Evolutionary conservation across 1,140 invertebrate genomes (phyloP), one percentile per base, ranked within the genome.

Genomic region (Drosophila watanabei): DNA sequence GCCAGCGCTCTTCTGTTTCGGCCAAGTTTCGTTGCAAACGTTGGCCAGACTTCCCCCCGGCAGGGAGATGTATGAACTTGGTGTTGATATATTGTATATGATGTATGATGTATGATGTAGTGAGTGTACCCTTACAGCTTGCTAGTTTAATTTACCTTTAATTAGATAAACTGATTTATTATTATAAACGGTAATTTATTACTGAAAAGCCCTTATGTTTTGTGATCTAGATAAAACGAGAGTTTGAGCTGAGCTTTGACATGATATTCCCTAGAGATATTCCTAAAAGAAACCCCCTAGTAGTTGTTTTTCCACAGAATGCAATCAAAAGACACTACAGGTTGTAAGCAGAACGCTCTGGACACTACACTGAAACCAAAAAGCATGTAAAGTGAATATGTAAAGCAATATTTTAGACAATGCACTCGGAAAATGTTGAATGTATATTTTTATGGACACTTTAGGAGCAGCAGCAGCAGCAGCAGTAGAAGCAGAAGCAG

Each of bases 391-490:
- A 70, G 72, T 79, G 57, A 69, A 79, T 57, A 57, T 71, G 58
- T 79, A 79, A 79, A 79, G 77, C 77, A 79, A 79, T 79, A 79
- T 79, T 79, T 79, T 79, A 58, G 58, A 71, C 20, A 57, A 70
- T 46, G 75, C 64, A 69, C 57, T 28, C 48, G 49, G 18, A 46
- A 46, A 75, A 65, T 56, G 62, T 75, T 77, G 56, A 57, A 75
- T 75, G 70, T 80, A 81, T 85, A 84, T 84, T 83, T 84, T 84
- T 85, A 81, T 81, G 82, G 68, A 63, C 62, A 73, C 73, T 80
- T 84, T 85, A 77, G 65, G 71, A 52, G 60, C 52, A 54, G 52
- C 33, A 57, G 54, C 54, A 56, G 52, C 32, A 18, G 30, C 7
- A 35, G 51, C 48, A 24, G 24, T 24, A 52, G 60, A 32, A 54